Percentiles rank a stretch among this genome's conserved stretches.
Evolutionary conservation across 64 coral and sea anemone genomes (phyloP).

Genomic region (Trachythela sp.): DNA sequence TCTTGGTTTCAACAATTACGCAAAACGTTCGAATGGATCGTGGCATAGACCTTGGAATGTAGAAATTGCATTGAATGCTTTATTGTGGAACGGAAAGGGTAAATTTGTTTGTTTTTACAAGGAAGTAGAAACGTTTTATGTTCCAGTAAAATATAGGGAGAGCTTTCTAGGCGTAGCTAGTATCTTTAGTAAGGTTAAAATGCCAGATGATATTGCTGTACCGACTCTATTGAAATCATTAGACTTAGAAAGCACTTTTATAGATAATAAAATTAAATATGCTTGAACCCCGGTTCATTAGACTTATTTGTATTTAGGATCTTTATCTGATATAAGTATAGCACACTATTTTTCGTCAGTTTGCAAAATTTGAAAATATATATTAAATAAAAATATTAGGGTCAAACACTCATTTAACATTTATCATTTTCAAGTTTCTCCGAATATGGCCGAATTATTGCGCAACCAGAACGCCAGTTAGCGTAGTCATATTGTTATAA

Average conservation of each 20-base stretch:
- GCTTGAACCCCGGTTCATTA: no score
- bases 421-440: no score
- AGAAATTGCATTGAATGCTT: slow-evolving; percentile 13
- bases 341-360: no score
- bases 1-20: neutral
- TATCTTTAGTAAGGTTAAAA: neutral
- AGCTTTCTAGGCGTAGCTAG: neutral
- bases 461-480: no score
- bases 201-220: neutral
- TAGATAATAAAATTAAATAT: neutral
- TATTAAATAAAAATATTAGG: no score
- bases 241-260: neutral
- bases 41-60: neutral
- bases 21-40: neutral
- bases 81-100: slow-evolving; percentile 20
- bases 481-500: no score
- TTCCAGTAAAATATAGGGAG: neutral
- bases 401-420: no score
- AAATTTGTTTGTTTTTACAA: neutral
- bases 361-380: no score
- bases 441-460: no score
- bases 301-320: no score
- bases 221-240: neutral
- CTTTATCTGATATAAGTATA: no score
- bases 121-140: neutral